phyloP scores from a whole-genome alignment of 2,113 vertebrate species.

The Cephalophus harveyi region DNA sequence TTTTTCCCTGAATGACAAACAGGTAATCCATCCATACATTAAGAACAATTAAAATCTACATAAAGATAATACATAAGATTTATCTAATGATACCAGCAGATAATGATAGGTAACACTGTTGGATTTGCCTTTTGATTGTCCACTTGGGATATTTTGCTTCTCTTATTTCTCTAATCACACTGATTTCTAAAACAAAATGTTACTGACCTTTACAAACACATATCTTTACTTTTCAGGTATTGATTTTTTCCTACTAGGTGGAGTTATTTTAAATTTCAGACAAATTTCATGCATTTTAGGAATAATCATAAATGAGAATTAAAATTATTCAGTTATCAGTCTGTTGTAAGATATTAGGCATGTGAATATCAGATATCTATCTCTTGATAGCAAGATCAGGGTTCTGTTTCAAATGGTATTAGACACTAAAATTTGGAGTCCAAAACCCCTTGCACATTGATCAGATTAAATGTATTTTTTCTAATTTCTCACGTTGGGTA shows the following conservation, averaged over 20 bases:
- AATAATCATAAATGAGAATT: neutral
- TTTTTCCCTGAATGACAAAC: neutral
- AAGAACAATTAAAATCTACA: neutral
- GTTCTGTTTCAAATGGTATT: neutral
- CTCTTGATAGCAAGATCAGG: neutral
- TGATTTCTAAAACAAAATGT: neutral
- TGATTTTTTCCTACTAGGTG: neutral
- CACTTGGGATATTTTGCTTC: neutral
- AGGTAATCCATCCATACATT: neutral
- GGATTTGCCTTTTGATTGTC: neutral
- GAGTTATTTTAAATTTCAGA: neutral
- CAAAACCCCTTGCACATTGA: neutral
- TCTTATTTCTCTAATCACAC: neutral
- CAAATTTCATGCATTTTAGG: neutral
- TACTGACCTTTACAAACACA: neutral
- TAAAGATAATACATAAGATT: neutral
- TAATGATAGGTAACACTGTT: neutral
- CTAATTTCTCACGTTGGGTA: neutral
- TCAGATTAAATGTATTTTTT: neutral
- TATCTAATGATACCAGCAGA: neutral
- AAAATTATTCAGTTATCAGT: too few species aligned
- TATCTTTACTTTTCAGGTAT: neutral
- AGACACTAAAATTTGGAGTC: neutral
- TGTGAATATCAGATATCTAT: neutral
- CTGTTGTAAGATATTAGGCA: neutral